Conservation (phyloP, 2,888 invertebrate species). For the Allophyes oxyacanthae region DNA sequence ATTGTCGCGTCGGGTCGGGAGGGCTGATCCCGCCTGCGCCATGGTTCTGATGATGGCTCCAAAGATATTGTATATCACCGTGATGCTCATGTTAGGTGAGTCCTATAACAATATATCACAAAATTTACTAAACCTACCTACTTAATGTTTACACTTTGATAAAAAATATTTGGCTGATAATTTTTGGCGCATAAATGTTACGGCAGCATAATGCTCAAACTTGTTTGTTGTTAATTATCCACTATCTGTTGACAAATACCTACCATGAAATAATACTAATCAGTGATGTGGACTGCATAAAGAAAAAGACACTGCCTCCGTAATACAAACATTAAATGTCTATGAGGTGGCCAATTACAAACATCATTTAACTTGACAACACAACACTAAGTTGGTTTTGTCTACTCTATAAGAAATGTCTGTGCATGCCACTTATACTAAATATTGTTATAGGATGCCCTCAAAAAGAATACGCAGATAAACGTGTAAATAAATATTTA, state of each 20-base stretch:
- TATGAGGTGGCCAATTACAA: no score
- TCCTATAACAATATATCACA: conserved; percentile 31
- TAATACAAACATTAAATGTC: no score
- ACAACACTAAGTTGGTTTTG: no score
- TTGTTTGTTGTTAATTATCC: conserved; percentile 7
- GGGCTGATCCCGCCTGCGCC: conserved; percentile 72
- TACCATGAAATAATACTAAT: no score
- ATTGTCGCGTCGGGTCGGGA: conserved; percentile 76
- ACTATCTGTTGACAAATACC: conserved; percentile 21
- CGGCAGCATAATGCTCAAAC: conserved; percentile 1
- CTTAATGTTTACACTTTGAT: conserved; percentile 40
- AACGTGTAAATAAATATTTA: no score
- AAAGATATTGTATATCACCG: conserved; percentile 61
- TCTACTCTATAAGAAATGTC: no score
- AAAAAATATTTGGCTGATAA: conserved; percentile 8
- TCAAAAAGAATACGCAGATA: no score
- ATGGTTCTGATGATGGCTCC: conserved; percentile 70
- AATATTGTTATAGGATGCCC: no score
- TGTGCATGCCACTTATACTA: no score
- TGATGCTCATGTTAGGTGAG: conserved; percentile 76
- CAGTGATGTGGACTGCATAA: no score
- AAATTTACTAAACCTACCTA: conserved; percentile 13
- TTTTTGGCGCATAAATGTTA: conserved; percentile 6
- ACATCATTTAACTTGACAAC: no score
- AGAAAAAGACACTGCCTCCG: no score